Base-by-base conservation (phyloP, 1,140 invertebrate species). In the Trichomalopsis sarcophagae region DNA sequence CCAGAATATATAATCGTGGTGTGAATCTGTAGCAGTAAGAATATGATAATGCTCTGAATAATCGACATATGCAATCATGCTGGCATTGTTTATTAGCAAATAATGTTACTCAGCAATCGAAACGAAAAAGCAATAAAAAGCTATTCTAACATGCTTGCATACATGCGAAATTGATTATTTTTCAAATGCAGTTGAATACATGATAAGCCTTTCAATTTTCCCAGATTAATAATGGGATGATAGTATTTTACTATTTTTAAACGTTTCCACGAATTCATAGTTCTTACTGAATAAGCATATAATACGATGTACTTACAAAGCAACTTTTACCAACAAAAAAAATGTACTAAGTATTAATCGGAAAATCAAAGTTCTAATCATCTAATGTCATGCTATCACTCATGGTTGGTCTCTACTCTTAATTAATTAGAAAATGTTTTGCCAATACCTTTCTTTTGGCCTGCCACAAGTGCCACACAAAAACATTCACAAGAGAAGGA, bases 381-480 rank as follows among this genome's bases (percentile, higher is more conserved):
- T 69, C 66, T 80, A 73, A n/a, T 9, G 13, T 50, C 74, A 76
- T 85, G 78, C 80, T 5, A 14, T 75, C 23, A 71, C 2, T 62
- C 14, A 71, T 73, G 21, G 27, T 85, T 62, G 11, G 4, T 79
- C 1, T 47, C 74, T 82, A 86, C 40, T 78, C 4, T 77, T 71
- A 82, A 82, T 73, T 74, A 73, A 86, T 13, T 79, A 86, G 71
- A 86, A 86, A 82, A 82, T 86, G 1, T 91, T 90, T 90, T 92
- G 93, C 92, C 91, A 94, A 94, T 94, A 94, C 94, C 94, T 94
- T 94, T 91, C 92, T 93, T 86, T 93, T 94, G 93, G 93, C 93
- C 94, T 94, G 94, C 91, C 91, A 93, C 89, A 93, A 93, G 91
- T 94, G 94, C 93, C 94, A 94, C 94, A 94, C 90, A 94, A 93